Conservation (phyloP, 1,140 invertebrate genomes). For the Drosophila orena region DNA sequence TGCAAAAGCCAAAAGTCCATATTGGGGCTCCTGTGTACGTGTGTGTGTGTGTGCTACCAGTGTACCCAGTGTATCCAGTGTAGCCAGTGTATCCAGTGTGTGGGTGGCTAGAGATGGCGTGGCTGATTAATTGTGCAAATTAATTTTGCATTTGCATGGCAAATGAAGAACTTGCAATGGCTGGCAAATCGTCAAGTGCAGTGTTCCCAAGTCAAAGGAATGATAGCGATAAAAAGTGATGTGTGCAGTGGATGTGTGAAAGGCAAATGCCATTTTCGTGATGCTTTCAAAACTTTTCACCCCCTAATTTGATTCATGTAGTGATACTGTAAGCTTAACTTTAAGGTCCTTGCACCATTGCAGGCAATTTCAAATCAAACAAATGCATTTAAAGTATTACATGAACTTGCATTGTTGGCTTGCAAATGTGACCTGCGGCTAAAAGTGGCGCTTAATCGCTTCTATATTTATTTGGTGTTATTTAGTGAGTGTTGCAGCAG, state of each 20-base stretch:
- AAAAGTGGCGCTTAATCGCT: not conserved
- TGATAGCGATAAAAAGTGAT: not conserved
- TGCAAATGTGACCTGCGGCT: not conserved
- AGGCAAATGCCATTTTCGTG: conserved; percentile 3
- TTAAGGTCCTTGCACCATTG: not conserved
- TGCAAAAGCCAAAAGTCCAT: conserved; percentile 33
- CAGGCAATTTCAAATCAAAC: too few relatives aligned
- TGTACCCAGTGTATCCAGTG: not conserved
- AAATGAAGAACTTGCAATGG: conserved; percentile 55
- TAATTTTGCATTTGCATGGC: conserved; percentile 73
- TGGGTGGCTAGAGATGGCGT: conserved; percentile 40
- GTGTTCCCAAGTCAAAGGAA: conserved; percentile 34
- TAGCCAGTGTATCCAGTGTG: not conserved
- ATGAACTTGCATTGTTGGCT: too few relatives aligned
- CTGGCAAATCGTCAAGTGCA: conserved; percentile 54
- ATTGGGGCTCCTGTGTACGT: not conserved
- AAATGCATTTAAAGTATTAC: not conserved
- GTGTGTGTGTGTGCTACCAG: not conserved
- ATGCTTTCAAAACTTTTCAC: conserved; percentile 33
- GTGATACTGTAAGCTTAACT: conserved; percentile 13
- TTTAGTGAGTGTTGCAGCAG: not conserved
- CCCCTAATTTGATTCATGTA: conserved; percentile 40
- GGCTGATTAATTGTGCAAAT: conserved; percentile 78
- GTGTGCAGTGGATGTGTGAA: conserved; percentile 1
- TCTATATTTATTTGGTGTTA: not conserved